Base-by-base conservation (phyloP, 2,888 invertebrate genomes). In the Cancer borealis region DNA sequence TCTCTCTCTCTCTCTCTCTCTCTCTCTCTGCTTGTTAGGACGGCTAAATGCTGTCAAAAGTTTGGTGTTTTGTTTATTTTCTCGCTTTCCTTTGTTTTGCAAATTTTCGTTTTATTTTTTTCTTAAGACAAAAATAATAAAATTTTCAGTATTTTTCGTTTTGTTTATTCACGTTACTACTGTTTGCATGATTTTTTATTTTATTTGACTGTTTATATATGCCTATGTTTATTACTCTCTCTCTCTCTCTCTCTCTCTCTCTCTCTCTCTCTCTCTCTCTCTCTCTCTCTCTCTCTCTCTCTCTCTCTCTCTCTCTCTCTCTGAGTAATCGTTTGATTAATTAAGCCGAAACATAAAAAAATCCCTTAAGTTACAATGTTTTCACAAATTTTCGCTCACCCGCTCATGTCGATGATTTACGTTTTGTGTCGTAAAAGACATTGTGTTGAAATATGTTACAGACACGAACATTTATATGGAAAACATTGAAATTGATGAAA, bases 191-290 rank as follows among this genome's bases (percentile, higher is more conserved):
- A 30, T 26, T 30, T 26, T 79, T 6, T 10, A 0, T 26, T 54
- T 39, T 39, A 14, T 79, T 10, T 79, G 3, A 10, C 12, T 79
- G n/a, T 66, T 12, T 66, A 21, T 66, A 17, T 66, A 17, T 66
- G 66, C 10, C 17, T n/a, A n/a, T 73, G 73, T 73, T 21, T 73
- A n/a, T 73, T 66, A 0, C 79, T 79, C 79, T n/a, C 79, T 79
- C 79, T 79, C 79, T 79, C 79, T 79, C 26, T 26, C 79, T 79
- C 79, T 79, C 79, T 79, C 79, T 79, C 79, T 79, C 79, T 79
- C 79, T 79, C 60, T 66, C n/a, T 30, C 79, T 79, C 79, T 79
- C 79, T 79, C 79, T 79, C 79, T 79, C 79, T 79, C 30, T 79
- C 79, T 66, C 12, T 12, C 30, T 30, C 79, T 30, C 79, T 30